A percentile compares a stretch with the other conserved stretches of the same genome.
Conservation (phyloP, 2,113 vertebrate genomes). For the Myodes glareolus region DNA sequence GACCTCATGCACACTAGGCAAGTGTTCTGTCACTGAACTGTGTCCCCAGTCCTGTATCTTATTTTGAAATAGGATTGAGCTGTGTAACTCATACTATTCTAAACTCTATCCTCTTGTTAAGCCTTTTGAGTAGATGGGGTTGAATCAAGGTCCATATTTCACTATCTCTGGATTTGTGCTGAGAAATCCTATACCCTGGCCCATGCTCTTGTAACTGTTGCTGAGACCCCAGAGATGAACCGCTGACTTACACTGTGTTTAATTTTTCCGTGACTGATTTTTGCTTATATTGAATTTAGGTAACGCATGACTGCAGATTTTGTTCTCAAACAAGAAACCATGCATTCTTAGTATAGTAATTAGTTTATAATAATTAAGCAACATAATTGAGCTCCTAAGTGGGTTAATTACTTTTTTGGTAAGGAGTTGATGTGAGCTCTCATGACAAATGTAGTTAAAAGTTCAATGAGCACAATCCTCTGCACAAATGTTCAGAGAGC, state of each 20-base stretch:
- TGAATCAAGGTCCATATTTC: fast-evolving
- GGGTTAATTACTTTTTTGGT: neutral
- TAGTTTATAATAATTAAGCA: neutral
- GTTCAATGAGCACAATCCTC: neutral
- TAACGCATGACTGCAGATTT: neutral
- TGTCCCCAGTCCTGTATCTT: neutral
- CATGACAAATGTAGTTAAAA: neutral
- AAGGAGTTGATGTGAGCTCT: neutral
- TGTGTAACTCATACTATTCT: neutral
- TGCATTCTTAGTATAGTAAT: neutral
- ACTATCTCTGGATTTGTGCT: fast-evolving
- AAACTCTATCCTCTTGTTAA: neutral
- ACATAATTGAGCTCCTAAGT: neutral
- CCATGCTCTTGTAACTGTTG: neutral
- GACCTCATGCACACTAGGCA: neutral
- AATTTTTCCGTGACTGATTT: neutral
- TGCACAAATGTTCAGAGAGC: neutral
- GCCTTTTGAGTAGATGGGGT: neutral
- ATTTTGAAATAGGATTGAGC: neutral
- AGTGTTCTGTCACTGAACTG: neutral
- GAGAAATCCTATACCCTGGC: too few relatives aligned
- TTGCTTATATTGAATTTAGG: neutral
- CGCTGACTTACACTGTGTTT: neutral
- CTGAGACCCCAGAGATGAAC: neutral
- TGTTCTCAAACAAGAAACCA: neutral